Conservation (phyloP, 35 echinoderm and acorn worm species). For the Apostichopus japonicus region DNA sequence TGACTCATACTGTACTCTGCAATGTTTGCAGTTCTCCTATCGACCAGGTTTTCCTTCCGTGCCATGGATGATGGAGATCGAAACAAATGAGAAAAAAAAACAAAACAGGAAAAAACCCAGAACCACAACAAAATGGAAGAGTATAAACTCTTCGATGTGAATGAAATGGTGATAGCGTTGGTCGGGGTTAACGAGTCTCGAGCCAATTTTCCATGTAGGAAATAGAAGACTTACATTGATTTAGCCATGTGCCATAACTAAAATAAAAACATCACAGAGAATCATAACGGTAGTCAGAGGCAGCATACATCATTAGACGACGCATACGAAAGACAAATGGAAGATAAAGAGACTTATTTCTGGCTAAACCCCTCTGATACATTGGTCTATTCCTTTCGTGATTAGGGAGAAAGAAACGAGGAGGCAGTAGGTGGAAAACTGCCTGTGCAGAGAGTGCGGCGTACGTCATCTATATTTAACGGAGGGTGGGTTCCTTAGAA, state of each 20-base stretch:
- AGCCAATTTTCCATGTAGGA: no score
- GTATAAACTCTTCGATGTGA: neutral
- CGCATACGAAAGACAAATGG: neutral
- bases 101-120: neutral
- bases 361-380: neutral
- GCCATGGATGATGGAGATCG: neutral
- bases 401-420: neutral
- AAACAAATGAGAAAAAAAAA: neutral
- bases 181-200: neutral
- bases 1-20: slow-evolving; percentile 32
- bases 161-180: neutral
- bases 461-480: neutral
- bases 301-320: no score
- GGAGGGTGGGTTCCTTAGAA: slow-evolving; percentile 1
- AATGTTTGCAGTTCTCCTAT: neutral
- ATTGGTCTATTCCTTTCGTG: slow-evolving; percentile 14
- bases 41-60: neutral
- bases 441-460: neutral
- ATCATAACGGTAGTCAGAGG: no score
- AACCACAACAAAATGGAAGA: neutral
- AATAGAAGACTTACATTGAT: no score
- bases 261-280: no score
- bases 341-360: neutral
- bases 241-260: no score
- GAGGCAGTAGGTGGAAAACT: neutral